Percentiles rank a stretch among this genome's conserved stretches.
Conservation (phyloP, 2,113 vertebrate species). For the Archilochus colubris region DNA sequence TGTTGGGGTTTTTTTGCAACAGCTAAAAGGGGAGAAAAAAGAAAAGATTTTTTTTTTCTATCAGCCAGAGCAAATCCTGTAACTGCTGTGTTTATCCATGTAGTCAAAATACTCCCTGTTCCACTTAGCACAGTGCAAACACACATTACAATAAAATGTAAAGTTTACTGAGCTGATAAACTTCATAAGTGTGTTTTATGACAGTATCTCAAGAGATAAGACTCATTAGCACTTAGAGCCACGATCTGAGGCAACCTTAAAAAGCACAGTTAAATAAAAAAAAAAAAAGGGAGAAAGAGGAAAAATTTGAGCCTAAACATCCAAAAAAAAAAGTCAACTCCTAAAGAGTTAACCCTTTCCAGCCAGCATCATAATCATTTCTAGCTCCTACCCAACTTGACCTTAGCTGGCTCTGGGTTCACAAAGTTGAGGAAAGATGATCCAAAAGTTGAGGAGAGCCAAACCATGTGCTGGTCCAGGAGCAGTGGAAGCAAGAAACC, state of each 20-base stretch:
- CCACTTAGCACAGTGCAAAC: slow-evolving; percentile 59
- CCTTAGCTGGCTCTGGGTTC: not conserved
- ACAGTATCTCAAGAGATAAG: slow-evolving; percentile 57
- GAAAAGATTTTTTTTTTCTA: slow-evolving; percentile 36
- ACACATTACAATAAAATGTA: slow-evolving; percentile 25
- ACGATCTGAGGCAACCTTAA: not conserved
- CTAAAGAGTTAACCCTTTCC: slow-evolving; percentile 22
- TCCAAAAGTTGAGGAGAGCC: not conserved
- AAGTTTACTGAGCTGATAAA: slow-evolving; percentile 39
- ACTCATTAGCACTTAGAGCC: slow-evolving; percentile 48
- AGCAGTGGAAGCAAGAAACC: not conserved
- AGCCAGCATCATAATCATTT: not conserved
- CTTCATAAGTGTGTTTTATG: slow-evolving; percentile 57
- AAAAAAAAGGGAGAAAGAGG: not conserved
- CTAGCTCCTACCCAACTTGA: not conserved
- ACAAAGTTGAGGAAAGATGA: not conserved
- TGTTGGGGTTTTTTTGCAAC: not conserved
- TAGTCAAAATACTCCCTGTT: slow-evolving; percentile 59
- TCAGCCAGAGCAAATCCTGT: slow-evolving; percentile 42
- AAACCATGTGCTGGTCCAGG: not conserved
- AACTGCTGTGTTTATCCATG: slow-evolving; percentile 48
- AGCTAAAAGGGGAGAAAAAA: not conserved
- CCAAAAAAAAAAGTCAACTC: not conserved
- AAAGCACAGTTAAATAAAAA: not conserved
- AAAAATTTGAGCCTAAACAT: not conserved